phyloP scores from a whole-genome alignment of 2,113 vertebrate genomes.

The Himantopus leucocephalus region DNA sequence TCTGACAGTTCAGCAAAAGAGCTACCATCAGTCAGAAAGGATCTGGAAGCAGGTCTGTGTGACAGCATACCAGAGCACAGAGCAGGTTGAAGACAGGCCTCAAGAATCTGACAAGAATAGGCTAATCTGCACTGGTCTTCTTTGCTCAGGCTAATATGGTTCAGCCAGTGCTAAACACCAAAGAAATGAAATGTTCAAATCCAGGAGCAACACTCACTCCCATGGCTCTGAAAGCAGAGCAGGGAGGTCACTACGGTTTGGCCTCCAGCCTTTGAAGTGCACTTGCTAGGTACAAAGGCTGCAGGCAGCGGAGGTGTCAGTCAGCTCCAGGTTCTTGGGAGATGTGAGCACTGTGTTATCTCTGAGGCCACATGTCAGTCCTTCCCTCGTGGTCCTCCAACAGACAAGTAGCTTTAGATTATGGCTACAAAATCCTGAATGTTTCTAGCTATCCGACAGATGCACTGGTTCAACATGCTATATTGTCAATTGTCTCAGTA shows the following conservation, averaged over 20 bases:
- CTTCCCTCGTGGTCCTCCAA: neutral
- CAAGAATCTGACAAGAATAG: neutral
- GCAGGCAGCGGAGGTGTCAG: neutral
- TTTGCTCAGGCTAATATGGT: neutral
- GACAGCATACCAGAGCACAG: rapidly evolving
- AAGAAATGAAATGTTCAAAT: neutral
- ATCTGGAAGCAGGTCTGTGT: rapidly evolving
- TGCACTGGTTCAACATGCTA: neutral
- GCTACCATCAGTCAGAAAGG: neutral
- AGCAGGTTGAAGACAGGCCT: neutral
- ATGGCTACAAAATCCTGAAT: neutral
- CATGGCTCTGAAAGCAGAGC: neutral
- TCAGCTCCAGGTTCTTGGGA: neutral
- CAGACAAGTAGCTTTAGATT: neutral
- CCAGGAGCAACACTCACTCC: neutral
- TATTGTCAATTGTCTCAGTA: neutral
- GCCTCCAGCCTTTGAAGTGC: neutral
- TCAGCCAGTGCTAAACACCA: neutral
- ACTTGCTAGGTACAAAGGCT: neutral
- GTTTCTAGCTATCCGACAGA: neutral
- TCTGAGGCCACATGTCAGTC: neutral
- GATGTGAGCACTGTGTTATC: rapidly evolving
- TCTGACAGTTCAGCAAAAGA: neutral
- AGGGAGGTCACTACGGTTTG: neutral
- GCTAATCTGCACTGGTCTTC: neutral